These are phyloP conservation scores for Athripsodes cinereus DNA, from an alignment of 2,888 invertebrate genomes.

Conservation along the genomic window DNA sequence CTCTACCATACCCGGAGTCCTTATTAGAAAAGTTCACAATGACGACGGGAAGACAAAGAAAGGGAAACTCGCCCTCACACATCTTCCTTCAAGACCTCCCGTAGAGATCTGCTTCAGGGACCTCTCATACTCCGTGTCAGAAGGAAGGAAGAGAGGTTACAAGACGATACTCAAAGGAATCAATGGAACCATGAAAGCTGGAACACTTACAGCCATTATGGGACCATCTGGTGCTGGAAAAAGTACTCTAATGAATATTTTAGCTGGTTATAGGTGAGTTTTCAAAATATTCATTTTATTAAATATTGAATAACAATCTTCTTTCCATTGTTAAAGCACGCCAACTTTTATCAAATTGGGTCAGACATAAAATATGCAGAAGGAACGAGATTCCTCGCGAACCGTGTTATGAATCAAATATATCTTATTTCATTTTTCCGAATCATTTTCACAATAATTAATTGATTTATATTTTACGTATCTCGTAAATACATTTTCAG, in stretches of 20 bases:
- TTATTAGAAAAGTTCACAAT: slow-evolving; percentile 69
- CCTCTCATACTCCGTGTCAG: slow-evolving; percentile 83
- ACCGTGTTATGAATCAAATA: too few species aligned
- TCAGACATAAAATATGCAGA: too few species aligned
- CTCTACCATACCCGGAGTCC: slow-evolving; percentile 41
- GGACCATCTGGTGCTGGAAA: slow-evolving; percentile 82
- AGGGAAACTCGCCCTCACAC: slow-evolving; percentile 69
- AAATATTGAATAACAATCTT: too few species aligned
- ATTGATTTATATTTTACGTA: too few species aligned
- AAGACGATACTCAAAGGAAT: slow-evolving; percentile 85
- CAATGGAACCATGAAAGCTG: slow-evolving; percentile 81
- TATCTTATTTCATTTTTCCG: too few species aligned
- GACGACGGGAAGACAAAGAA: slow-evolving; percentile 60
- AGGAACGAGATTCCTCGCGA: too few species aligned
- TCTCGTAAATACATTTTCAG: too few species aligned
- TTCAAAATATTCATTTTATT: too few species aligned
- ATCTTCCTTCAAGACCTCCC: slow-evolving; percentile 78
- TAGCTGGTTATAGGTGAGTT: slow-evolving; percentile 83
- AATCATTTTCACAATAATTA: too few species aligned
- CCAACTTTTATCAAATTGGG: too few species aligned
- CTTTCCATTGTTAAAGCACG: too few species aligned
- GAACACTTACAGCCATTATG: slow-evolving; percentile 94
- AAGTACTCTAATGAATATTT: slow-evolving; percentile 81
- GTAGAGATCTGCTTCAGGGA: slow-evolving; percentile 87
- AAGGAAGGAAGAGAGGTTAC: slow-evolving; percentile 72